phyloP scores from a whole-genome alignment of 2,888 invertebrate species.

The Drosophila prolongata region DNA sequence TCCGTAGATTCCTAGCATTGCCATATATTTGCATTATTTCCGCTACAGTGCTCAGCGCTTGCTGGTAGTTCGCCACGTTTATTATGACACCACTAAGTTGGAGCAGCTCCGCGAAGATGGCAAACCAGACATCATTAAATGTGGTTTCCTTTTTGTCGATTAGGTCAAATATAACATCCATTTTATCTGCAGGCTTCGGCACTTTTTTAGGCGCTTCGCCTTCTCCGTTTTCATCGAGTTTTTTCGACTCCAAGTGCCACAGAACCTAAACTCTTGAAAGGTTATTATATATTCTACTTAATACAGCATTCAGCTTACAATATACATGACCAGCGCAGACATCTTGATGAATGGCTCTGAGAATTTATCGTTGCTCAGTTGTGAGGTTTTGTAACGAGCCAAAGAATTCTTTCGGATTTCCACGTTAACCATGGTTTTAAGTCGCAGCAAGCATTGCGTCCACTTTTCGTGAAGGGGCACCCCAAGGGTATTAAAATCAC shows the following conservation, averaged over 20 bases:
- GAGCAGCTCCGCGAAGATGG: conserved; percentile 75
- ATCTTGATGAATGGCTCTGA: conserved; percentile 71
- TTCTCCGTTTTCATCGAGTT: neutral
- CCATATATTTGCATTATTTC: conserved; percentile 64
- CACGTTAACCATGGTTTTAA: conserved; percentile 74
- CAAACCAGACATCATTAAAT: conserved; percentile 81
- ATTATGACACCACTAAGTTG: conserved; percentile 63
- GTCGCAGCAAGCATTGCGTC: conserved; percentile 70
- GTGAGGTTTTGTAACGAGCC: conserved; percentile 56
- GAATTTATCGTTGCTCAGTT: conserved; percentile 59
- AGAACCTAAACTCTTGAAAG: conserved; percentile 51
- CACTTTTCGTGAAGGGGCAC: conserved; percentile 64
- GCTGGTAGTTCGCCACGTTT: conserved; percentile 70
- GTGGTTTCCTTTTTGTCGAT: conserved; percentile 55
- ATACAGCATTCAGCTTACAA: conserved; percentile 58
- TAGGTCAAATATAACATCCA: conserved; percentile 66
- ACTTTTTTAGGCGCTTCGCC: conserved; percentile 59
- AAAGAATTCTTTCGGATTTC: conserved; percentile 74
- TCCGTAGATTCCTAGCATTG: conserved; percentile 64
- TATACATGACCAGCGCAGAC: conserved; percentile 72
- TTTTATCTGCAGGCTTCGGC: conserved; percentile 54
- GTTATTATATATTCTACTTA: neutral
- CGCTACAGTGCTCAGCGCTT: conserved; percentile 54
- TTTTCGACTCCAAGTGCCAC: conserved; percentile 63
- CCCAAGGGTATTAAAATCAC: conserved; percentile 68